Base-by-base conservation (phyloP, 1,140 invertebrate genomes). In the Myzus persicae region DNA sequence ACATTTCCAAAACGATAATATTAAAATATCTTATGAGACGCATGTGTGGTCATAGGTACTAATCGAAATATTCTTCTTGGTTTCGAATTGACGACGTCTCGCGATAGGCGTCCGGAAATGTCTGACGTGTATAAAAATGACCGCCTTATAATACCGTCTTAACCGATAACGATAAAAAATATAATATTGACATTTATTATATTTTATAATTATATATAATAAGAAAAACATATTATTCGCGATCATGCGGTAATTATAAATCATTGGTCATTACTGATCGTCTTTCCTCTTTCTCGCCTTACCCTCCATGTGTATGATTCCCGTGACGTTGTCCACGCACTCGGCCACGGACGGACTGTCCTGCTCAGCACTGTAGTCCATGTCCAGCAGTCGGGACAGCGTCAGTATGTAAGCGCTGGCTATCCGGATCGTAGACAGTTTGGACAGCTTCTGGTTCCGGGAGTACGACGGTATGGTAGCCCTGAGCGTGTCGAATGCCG, bases 371-470 rank as follows among this genome's bases (percentile, higher is more conserved):
- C 95, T 95, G 94, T 97, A 97, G 59, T 97, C 96, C 89, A 96
- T 95, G 76, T 96, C 96, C 7, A 96, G 96, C 88, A 98, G 96
- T 87, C 96, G 94, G 81, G 97, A 97, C 88, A 99, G 95, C 0
- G 98, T 98, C 94, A 98, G 96, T 93, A 99, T 99, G 95, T 98
- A 98, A 81, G 97, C 97, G 94, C 98, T 98, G 2, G 98, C 98
- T 94, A 99, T 98, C 95, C 98, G 96, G 51, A 99, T 95, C 5
- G 99, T 98, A 1, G 98, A 98, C 44, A 99, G 95, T 95, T 99
- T 99, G 0, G 98, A 98, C 18, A 99, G 96, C 95, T 99, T 99
- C 95, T 99, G 98, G 94, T 98, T 98, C 95, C 98, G 97, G 11
- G 98, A 98, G 94, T 99, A 99, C 0, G 98, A 97, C 0, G 98